Evolutionary conservation across 2,888 invertebrate species (phyloP), one percentile per base, ranked within the genome.

Genomic region (Agonopterix subpropinquella): DNA sequence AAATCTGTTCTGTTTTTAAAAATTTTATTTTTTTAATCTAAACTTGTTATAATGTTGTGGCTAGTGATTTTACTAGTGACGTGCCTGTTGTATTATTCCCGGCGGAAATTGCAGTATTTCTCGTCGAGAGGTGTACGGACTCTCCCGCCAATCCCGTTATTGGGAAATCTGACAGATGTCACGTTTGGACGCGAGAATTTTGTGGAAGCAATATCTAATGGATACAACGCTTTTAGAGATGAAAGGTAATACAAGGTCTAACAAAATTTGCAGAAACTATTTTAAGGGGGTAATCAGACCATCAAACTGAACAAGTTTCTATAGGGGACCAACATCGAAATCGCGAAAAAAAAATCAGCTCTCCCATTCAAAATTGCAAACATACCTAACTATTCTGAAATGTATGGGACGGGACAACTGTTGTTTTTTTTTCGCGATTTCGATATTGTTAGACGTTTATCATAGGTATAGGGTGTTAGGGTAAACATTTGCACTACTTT

Each of bases 151-250:
- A 55, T 69, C 36, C 78, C 78, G 43, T 67, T 82, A 51, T 56
- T 81, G 43, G 81, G 80, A 43, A 80, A 80, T 62, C 56, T 81
- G 68, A 71, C 73, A 59, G 70, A 73, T 59, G 73, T 74, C 59
- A 76, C 78, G 44, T 62, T 77, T 35, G 74, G 76, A 44, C 61
- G 64, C 55, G 76, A 77, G 56, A 79, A 78, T 58, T 77, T 78
- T 43, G 78, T 78, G 50, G 76, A 79, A 49, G 69, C 76, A 10
- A 75, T 79, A 50, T 74, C 68, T 42, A 64, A 67, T 48, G 79
- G 78, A 51, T 79, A 78, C 53, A 65, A 70, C 49, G 66, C 70
- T 36, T 79, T 79, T 57, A 70, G 65, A 57, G 69, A 72, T 61
- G 72, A 79, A 64, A 77, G 79, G 78, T 77, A 56, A 53, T 37